Evolutionary conservation across 2,888 invertebrate species (phyloP), one percentile per base, ranked within the genome.

Genomic region (Fissipunctia ypsillon): DNA sequence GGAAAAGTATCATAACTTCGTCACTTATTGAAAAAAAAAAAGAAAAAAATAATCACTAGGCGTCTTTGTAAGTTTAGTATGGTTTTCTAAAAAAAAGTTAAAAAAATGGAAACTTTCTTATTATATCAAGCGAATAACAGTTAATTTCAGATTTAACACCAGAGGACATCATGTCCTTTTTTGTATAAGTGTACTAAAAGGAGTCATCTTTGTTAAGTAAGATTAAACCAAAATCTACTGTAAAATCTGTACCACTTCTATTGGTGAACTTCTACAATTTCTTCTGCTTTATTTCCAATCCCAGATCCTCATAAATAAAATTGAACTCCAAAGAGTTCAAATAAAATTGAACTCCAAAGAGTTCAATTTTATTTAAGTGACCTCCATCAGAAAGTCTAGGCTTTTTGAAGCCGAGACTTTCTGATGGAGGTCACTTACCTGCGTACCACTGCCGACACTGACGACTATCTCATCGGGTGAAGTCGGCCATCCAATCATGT

Each of bases 401-500:
- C n/a, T n/a, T n/a, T 31, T 43, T 68, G n/a, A 25, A 31, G 19
- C 14, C 28, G 22, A 59, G 45, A 19, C 3, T 25, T 22, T 14
- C 14, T 22, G 14, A 35, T 25, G 5, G 19, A 19, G n/a, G 19
- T 64, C 31, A 41, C 12, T n/a, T 60, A n/a, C 22, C 31, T 45
- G 31, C 43, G 2, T 2, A 14, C 54, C 43, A 43, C 28, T 22
- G 22, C 16, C 16, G n/a, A 31, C n/a, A 41, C 22, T 10, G n/a
- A 16, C 41, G 63, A n/a, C 16, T 3, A n/a, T 43, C 12, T 65
- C 66, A 45, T 66, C 25, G 35, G 25, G 43, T 68, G 66, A 35
- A 25, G 14, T 68, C 19, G 25, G 35, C 25, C 45, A 25, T 25
- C 10, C 25, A 25, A 38, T 68, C 41, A 43, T 43, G 56, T 57